Evolutionary conservation across 2,113 vertebrate species (phyloP).

Genomic region (Hyperopisus bebe): DNA sequence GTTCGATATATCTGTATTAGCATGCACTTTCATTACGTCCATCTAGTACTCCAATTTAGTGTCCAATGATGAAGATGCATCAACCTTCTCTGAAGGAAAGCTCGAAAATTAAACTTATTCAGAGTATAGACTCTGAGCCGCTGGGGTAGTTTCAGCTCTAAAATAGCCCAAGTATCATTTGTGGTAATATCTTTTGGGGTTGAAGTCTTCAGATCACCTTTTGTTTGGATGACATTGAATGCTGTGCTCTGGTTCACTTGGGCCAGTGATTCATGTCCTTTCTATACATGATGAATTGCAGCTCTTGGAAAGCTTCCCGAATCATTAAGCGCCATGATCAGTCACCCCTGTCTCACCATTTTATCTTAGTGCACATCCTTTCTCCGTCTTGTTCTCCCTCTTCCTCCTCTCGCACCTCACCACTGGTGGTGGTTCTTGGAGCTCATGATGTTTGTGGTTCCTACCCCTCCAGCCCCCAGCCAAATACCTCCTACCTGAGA

Average conservation of each 20-base stretch:
- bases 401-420: neutral
- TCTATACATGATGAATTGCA: neutral
- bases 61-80: neutral
- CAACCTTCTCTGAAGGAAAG: neutral
- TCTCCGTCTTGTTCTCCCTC: conserved; percentile 5
- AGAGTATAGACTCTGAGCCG: neutral
- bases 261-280: conserved; percentile 7
- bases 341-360: neutral
- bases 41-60: neutral
- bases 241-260: neutral
- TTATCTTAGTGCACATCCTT: neutral
- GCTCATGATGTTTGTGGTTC: neutral
- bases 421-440: neutral
- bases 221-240: neutral
- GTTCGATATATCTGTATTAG: neutral
- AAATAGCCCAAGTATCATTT: neutral
- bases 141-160: neutral
- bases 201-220: neutral
- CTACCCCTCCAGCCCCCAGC: conserved; percentile 72
- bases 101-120: neutral
- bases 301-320: neutral
- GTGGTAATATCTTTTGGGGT: neutral
- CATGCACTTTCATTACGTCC: neutral
- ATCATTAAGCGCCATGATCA: neutral
- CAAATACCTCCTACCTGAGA: conserved; percentile 96